Percentiles rank a stretch among this genome's conserved stretches.
phyloP scores from a whole-genome alignment of 2,797 vertebrate species.

The Orientallactaga sibirica region DNA sequence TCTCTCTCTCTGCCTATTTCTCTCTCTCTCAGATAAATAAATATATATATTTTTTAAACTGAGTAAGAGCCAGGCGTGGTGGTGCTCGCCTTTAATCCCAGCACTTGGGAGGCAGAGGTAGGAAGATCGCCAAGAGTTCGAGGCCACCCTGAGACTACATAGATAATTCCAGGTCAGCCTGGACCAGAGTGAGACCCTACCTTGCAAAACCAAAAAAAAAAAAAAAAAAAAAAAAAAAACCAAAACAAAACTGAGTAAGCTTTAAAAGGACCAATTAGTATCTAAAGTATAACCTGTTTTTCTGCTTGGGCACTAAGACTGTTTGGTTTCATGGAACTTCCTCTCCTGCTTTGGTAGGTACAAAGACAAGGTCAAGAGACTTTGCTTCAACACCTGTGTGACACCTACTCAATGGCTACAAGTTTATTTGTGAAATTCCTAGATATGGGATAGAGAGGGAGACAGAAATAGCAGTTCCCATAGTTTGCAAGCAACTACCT shows the following conservation, averaged over 20 bases:
- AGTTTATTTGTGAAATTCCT: background rate
- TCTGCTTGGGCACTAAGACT: background rate
- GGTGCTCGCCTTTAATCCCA: too few relatives aligned
- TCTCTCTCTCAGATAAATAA: too few relatives aligned
- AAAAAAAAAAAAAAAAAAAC: too few relatives aligned
- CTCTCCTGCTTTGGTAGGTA: background rate
- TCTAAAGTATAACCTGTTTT: background rate
- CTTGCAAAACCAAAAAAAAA: too few relatives aligned
- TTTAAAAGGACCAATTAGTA: background rate
- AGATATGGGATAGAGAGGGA: background rate
- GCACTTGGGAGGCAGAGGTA: too few relatives aligned
- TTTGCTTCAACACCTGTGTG: background rate
- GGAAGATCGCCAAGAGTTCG: too few relatives aligned
- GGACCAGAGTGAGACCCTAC: too few relatives aligned
- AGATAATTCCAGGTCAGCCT: too few relatives aligned
- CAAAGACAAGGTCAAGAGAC: background rate
- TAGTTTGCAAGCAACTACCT: background rate
- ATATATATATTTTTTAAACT: too few relatives aligned
- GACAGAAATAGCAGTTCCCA: background rate
- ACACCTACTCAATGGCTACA: background rate
- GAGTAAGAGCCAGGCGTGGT: too few relatives aligned
- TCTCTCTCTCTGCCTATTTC: too few relatives aligned
- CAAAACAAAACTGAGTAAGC: background rate
- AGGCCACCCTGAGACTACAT: too few relatives aligned
- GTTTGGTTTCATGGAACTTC: background rate